These are phyloP conservation scores for Mamestra configurata DNA, from an alignment of 1,140 invertebrate species.

Conservation along the genomic window DNA sequence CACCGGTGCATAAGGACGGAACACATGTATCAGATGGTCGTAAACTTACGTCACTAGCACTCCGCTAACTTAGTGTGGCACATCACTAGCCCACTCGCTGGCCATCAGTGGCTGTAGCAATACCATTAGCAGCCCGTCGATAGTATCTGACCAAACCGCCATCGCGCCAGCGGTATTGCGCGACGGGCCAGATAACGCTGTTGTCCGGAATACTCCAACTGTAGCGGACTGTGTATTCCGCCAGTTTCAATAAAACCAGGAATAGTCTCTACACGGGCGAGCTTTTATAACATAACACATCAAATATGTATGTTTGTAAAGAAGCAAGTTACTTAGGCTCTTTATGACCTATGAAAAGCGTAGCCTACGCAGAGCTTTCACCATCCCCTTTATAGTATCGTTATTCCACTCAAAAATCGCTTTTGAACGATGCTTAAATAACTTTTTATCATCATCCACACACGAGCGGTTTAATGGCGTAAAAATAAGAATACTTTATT, in stretches of 20 bases:
- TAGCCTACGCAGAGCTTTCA: not conserved
- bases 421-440: constrained; percentile 22
- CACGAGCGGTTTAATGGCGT: constrained; percentile 43
- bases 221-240: not conserved
- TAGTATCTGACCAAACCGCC: not conserved
- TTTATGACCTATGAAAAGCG: constrained; percentile 5
- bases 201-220: not conserved
- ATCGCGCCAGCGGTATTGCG: not conserved
- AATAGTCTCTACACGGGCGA: not conserved
- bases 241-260: not conserved
- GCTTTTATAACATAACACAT: not conserved
- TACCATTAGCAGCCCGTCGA: constrained; percentile 10
- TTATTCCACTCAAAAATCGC: constrained; percentile 39
- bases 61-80: not conserved
- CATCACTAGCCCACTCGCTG: not conserved
- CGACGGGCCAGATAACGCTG: not conserved
- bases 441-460: constrained; percentile 42
- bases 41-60: not conserved
- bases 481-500: constrained; percentile 50
- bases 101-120: not conserved
- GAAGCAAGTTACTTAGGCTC: not conserved
- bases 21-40: not conserved
- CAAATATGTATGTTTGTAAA: not conserved
- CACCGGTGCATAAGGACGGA: not conserved
- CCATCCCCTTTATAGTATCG: constrained; percentile 17